Evolutionary conservation across 2,888 invertebrate genomes (phyloP).

Genomic region (Tethea ocularis): DNA sequence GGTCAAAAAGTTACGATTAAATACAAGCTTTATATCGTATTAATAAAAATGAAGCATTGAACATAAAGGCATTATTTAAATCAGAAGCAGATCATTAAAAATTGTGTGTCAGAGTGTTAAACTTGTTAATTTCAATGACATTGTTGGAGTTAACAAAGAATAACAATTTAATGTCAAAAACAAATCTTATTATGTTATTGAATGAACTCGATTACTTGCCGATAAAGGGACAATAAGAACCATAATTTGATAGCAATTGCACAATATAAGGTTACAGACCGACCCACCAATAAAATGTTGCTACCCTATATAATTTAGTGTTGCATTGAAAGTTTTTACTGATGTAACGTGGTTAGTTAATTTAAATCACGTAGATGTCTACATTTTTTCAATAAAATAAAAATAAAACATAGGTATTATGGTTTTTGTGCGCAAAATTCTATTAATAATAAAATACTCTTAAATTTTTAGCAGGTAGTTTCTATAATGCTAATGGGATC

Average conservation of each 20-base stretch:
- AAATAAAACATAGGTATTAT: no score
- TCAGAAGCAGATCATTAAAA: no score
- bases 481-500: no score
- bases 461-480: no score
- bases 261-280: conserved; percentile 27
- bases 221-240: conserved; percentile 25
- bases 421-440: no score
- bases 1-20: no score
- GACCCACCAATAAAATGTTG: conserved; percentile 28
- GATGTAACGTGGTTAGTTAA: not conserved
- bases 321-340: conserved; percentile 5
- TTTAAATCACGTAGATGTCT: not conserved
- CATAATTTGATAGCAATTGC: conserved; percentile 41
- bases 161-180: conserved; percentile 1
- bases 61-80: no score
- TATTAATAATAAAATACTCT: no score
- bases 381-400: no score
- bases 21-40: no score
- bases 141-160: not conserved
- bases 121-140: not conserved
- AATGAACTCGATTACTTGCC: conserved; percentile 26
- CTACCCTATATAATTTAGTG: conserved; percentile 19
- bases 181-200: conserved; percentile 11
- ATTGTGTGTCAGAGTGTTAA: not conserved
- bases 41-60: no score